Conservation (phyloP, 2,113 vertebrate genomes). For the Camarhynchus parvulus region DNA sequence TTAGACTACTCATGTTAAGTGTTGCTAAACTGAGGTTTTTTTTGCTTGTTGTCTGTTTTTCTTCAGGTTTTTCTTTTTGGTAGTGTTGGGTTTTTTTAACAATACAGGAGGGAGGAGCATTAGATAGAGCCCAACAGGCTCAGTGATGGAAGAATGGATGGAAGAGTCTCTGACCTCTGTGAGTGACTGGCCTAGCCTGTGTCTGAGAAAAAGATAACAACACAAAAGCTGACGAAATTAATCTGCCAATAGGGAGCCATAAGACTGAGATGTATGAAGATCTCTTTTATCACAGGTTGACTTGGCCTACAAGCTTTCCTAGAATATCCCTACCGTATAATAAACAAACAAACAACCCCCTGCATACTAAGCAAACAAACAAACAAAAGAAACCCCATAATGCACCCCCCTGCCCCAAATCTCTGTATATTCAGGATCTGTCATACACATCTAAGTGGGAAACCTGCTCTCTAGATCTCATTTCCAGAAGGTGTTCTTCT, state of each 20-base stretch:
- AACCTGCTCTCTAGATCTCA: background rate
- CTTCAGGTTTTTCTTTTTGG: background rate
- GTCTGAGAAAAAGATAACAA: slow-evolving; percentile 24
- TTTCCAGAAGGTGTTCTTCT: background rate
- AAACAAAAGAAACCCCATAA: background rate
- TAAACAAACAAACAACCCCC: background rate
- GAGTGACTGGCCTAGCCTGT: background rate
- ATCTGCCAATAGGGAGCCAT: slow-evolving; percentile 41
- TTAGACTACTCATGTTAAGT: background rate
- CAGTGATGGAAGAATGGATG: background rate
- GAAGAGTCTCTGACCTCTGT: background rate
- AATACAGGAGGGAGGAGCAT: background rate
- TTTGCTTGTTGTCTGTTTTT: background rate
- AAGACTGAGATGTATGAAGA: background rate
- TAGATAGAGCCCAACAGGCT: background rate
- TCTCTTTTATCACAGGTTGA: slow-evolving; percentile 16
- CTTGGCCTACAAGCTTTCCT: background rate
- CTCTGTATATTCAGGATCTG: background rate
- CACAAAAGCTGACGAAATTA: background rate
- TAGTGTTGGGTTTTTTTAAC: background rate
- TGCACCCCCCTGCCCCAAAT: accelerated
- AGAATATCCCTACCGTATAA: background rate
- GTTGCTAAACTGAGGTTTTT: background rate
- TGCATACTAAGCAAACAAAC: background rate
- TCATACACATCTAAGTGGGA: background rate